Percentiles rank a stretch among this genome's conserved stretches.
These are phyloP conservation scores for Ceyx melanurus DNA, from an alignment of 2,113 vertebrate species.

Conservation along the genomic window DNA sequence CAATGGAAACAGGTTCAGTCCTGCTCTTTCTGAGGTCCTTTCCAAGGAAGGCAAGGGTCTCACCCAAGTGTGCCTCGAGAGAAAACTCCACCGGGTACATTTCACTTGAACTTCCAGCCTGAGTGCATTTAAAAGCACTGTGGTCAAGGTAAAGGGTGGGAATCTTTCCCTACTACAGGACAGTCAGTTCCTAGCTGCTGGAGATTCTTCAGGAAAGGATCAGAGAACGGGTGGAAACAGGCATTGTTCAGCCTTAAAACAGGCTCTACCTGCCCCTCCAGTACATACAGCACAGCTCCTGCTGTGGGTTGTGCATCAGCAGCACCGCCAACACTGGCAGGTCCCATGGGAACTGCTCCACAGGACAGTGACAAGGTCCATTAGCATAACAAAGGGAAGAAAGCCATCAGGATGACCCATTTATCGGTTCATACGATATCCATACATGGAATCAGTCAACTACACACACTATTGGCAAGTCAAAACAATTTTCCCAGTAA, in stretches of 20 bases:
- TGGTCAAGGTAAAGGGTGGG: not conserved
- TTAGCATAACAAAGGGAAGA: not conserved
- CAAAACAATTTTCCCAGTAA: not conserved
- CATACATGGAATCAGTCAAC: not conserved
- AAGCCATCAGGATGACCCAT: rapidly evolving
- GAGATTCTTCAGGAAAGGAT: not conserved
- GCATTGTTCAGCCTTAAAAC: not conserved
- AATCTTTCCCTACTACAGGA: not conserved
- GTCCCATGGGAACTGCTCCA: not conserved
- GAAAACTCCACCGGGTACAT: not conserved
- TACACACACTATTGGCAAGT: not conserved
- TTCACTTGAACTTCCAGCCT: not conserved
- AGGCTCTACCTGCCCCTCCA: not conserved
- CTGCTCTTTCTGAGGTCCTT: not conserved
- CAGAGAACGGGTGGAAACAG: not conserved
- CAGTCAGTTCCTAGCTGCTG: not conserved
- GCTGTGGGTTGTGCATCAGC: not conserved
- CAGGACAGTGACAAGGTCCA: not conserved
- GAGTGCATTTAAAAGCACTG: not conserved
- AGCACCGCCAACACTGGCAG: rapidly evolving
- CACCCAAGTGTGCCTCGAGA: not conserved
- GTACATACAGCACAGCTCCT: not conserved
- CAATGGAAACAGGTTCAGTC: not conserved
- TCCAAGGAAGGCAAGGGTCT: not conserved
- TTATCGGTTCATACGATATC: not conserved